Percentiles rank a stretch among this genome's conserved stretches.
Evolutionary conservation across 2,113 vertebrate genomes (phyloP).

Genomic region (Petrocephalus zakoni): DNA sequence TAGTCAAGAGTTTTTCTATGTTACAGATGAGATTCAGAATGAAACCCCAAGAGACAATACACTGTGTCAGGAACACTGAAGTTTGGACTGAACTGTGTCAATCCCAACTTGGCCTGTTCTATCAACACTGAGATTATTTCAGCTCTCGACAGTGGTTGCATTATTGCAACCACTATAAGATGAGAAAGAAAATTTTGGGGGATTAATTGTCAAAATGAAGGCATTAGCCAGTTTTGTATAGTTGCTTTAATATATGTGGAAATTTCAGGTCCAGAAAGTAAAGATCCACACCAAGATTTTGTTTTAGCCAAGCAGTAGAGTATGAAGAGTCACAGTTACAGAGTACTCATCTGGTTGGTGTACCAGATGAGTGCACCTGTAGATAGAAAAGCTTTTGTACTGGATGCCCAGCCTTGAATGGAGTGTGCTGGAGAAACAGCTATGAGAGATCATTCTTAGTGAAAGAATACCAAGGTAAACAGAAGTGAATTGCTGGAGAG

Average conservation of each 20-base stretch:
- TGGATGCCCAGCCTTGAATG: background rate
- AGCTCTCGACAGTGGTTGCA: background rate
- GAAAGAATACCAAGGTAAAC: background rate
- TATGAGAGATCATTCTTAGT: background rate
- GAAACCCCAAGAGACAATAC: background rate
- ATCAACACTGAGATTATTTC: background rate
- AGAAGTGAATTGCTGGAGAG: background rate
- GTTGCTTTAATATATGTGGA: background rate
- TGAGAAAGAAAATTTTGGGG: background rate
- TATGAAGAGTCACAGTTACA: background rate
- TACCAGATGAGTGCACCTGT: too few relatives aligned
- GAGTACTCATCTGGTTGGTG: background rate
- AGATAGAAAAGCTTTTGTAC: background rate
- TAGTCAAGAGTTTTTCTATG: background rate
- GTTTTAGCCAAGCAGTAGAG: background rate
- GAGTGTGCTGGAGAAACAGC: background rate
- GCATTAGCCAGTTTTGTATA: background rate
- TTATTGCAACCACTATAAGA: background rate
- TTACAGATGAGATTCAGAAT: background rate
- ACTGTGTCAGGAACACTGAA: background rate
- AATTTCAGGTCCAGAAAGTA: background rate
- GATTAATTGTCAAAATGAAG: background rate
- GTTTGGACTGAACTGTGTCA: background rate
- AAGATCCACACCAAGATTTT: background rate
- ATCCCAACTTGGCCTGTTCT: background rate